Base-by-base conservation (phyloP, 2,888 invertebrate genomes). In the Steromphala cineraria region DNA sequence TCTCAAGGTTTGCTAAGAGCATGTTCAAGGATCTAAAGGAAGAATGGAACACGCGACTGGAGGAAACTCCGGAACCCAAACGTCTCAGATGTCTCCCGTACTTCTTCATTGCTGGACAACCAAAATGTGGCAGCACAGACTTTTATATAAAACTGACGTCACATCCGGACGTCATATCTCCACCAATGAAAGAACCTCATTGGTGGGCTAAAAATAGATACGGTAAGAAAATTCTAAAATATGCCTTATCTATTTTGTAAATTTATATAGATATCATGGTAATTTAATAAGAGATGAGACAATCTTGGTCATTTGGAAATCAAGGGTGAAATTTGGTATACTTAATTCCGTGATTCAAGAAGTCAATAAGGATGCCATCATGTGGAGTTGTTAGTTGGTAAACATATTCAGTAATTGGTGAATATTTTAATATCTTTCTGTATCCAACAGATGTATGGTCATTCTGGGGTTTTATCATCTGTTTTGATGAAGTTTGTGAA, bases 31-130 rank as follows among this genome's bases (percentile, higher is more conserved):
- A 79, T n/a, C n/a, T 85, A 21, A 56, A 10, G n/a, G 31, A 28
- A 1, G 53, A 74, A 17, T 84, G 81, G 81, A 5, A 21, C 19
- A 74, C 80, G 17, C 19, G 74, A 15, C 0, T 75, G 55, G 19
- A 75, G 80, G 78, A 56, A 79, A 82, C 53, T 80, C 83, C 67
- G 55, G 80, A 74, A 78, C 85, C 82, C 56, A 81, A 81, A 52
- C 87, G 87, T 67, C 88, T 87, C 80, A 88, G 88, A 96, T 97
- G 92, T 98, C 98, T 94, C 98, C 98, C 83, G 95, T 99, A 89
- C 95, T 99, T 92, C 96, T 97, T 89, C 80, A 85, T 91, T 24
- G 88, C 89, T 76, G 91, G 91, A 17, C 89, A 89, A 78, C 91
- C 91, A 5, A 91, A 91, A 74, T 89, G 91, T 83, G 91, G 90